phyloP scores from a whole-genome alignment of 2,797 vertebrate genomes.

The Hemitrygon akajei region DNA sequence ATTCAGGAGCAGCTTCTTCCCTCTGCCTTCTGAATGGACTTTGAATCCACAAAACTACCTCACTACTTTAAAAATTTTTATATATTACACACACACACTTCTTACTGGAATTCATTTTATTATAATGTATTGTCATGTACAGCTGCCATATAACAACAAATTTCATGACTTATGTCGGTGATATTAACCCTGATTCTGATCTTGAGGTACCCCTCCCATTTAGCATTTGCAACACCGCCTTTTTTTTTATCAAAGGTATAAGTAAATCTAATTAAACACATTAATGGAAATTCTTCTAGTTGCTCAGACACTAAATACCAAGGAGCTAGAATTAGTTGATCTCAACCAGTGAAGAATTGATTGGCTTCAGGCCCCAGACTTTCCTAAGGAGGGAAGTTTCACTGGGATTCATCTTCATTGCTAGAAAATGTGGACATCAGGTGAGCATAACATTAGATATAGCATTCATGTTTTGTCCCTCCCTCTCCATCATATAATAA shows the following conservation, averaged over 20 bases:
- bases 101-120: too few species aligned
- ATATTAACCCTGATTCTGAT: too few species aligned
- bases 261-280: background rate
- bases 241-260: background rate
- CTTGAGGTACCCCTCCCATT: background rate
- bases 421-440: background rate
- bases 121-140: too few species aligned
- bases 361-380: too few species aligned
- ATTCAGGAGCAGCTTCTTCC: too few species aligned
- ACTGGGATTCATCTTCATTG: background rate
- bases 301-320: background rate
- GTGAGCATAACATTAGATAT: background rate
- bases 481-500: background rate
- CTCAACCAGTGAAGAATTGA: background rate
- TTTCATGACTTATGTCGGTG: too few species aligned
- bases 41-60: too few species aligned
- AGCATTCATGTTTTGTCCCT: background rate
- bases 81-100: too few species aligned
- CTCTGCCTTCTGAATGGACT: too few species aligned
- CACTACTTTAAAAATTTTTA: too few species aligned
- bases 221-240: background rate
- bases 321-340: background rate
- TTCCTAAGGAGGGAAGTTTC: too few species aligned
- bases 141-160: too few species aligned
- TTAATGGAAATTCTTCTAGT: background rate